Base-by-base conservation (phyloP, 1,140 invertebrate species). In the Luehdorfia chinensis region DNA sequence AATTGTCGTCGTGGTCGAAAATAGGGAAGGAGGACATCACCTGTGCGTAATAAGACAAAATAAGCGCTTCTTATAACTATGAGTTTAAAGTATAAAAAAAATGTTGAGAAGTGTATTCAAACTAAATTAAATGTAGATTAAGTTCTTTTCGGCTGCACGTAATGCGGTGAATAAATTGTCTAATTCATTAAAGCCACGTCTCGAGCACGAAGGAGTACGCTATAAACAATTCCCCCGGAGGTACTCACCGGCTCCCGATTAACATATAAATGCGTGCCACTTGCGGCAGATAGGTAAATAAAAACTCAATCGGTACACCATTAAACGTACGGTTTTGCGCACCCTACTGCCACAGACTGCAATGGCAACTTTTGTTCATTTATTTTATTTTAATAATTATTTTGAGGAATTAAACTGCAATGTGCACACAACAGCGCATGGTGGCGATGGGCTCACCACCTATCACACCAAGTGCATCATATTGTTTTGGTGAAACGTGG, bases 271-370 rank as follows among this genome's bases (percentile, higher is more conserved):
- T 61, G 63, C 49, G 51, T 34, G 47, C 46, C 55, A 61, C 65
- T 71, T 60, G 66, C 59, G 63, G 64, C 32, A 49, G 60, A 60
- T 60, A 65, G 58, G 59, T 70, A 69, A 73, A 75, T 73, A 73
- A 75, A 75, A 75, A 75, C 61, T 51, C 72, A 70, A 75, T 73
- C 66, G 57, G 66, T 55, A 64, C 47, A 47, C 47, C 50, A 64
- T 74, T 68, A 73, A 68, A 60, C 50, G 63, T 45, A 47, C 41
- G 37, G 53, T 55, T 50, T 37, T 52, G 47, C 47, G 37, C 52
- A 41, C 47, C 46, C 33, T 48, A 21, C 2, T 16, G 13, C 8
- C 44, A 45, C 32, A 66, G 63, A 47, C 2, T 21, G 2, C 6
- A 21, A 21, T 21, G 19, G 4, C 4, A 16, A 3, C 9, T 7